These are phyloP conservation scores for Sebastes paucispinis DNA, from an alignment of 2,797 vertebrate species.

Conservation along the genomic window DNA sequence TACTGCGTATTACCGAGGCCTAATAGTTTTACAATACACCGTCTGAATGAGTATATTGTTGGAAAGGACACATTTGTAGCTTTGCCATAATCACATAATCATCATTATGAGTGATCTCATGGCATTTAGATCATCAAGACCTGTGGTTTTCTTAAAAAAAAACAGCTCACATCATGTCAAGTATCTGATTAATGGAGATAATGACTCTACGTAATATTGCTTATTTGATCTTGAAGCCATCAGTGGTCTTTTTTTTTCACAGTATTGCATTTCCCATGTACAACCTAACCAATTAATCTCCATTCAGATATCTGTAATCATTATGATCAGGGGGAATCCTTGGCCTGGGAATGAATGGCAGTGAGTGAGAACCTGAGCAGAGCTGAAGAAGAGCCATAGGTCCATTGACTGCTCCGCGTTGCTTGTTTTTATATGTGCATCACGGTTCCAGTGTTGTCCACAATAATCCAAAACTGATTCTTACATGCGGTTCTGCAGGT, in stretches of 20 bases:
- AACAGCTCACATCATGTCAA: slow-evolving; percentile 21
- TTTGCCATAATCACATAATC: slow-evolving; percentile 59
- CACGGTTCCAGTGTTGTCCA: not conserved
- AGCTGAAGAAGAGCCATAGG: slow-evolving; percentile 5
- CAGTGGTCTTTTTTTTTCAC: slow-evolving; percentile 26
- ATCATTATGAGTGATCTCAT: slow-evolving; percentile 64
- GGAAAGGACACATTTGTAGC: slow-evolving; percentile 25
- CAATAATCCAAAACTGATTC: slow-evolving; percentile 31
- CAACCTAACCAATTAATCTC: slow-evolving; percentile 30
- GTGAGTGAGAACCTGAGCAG: slow-evolving; percentile 31
- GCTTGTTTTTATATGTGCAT: not conserved
- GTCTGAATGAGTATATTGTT: slow-evolving; percentile 24
- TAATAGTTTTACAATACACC: slow-evolving; percentile 55
- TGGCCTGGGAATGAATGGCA: slow-evolving; percentile 19
- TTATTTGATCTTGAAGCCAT: slow-evolving; percentile 36
- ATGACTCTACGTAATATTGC: slow-evolving; percentile 28
- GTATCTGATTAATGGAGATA: slow-evolving; percentile 45
- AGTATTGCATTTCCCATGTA: slow-evolving; percentile 40
- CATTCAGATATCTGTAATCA: slow-evolving; percentile 50
- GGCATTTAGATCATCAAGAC: slow-evolving; percentile 35
- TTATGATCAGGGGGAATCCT: slow-evolving; percentile 24
- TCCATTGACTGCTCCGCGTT: not conserved
- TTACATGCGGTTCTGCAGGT: slow-evolving; percentile 17
- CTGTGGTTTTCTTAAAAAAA: slow-evolving; percentile 58
- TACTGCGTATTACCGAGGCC: not conserved